A percentile compares a stretch with the other conserved stretches of the same genome.
These are phyloP conservation scores for Rhysida immarginata DNA, from an alignment of 1,140 invertebrate genomes.

Conservation along the genomic window DNA sequence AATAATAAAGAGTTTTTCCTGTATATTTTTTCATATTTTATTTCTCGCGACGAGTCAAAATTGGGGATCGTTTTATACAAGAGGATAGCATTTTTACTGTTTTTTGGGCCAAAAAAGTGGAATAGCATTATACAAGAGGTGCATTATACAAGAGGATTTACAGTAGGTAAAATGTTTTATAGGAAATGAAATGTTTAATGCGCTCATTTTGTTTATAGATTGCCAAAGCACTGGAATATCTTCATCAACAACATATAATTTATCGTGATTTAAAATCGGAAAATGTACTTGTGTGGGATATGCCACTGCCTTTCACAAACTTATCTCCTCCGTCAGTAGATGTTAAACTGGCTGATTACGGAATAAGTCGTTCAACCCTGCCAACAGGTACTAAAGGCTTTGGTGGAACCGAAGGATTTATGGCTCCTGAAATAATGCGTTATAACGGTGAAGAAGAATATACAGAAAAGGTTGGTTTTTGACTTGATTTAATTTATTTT, in stretches of 20 bases:
- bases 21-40: too few relatives aligned
- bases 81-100: too few relatives aligned
- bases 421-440: conserved; percentile 96
- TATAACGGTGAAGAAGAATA: conserved; percentile 98
- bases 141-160: too few relatives aligned
- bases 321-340: conserved; percentile 42
- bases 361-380: conserved; percentile 72
- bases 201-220: conserved; percentile 35
- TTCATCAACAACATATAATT: conserved; percentile 86
- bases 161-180: too few relatives aligned
- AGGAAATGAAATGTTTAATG: too few relatives aligned
- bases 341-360: conserved; percentile 91
- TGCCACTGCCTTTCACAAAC: conserved; percentile 54
- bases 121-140: too few relatives aligned
- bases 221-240: conserved; percentile 85
- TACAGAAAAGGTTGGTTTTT: conserved; percentile 94
- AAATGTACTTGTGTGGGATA: conserved; percentile 92
- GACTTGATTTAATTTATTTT: too few relatives aligned
- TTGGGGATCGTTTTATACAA: too few relatives aligned
- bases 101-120: too few relatives aligned
- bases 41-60: too few relatives aligned
- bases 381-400: conserved; percentile 92
- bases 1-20: too few relatives aligned
- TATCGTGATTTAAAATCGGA: conserved; percentile 96
- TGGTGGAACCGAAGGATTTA: conserved; percentile 93